Evolutionary conservation across 1,140 invertebrate genomes (phyloP).

Genomic region (Oryzaephilus surinamensis): DNA sequence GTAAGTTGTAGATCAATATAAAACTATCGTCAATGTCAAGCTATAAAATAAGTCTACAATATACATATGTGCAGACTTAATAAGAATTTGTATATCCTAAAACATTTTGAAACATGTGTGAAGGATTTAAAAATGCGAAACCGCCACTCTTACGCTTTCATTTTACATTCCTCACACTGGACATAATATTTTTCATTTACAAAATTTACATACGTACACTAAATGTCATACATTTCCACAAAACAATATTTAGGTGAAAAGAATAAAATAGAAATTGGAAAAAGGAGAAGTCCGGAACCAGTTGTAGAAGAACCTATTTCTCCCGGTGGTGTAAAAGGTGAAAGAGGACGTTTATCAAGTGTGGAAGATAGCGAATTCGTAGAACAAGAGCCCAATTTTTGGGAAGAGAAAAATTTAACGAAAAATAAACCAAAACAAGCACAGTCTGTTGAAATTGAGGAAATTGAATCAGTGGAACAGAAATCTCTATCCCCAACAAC

Average conservation of each 20-base stretch:
- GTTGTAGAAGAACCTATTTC: slow-evolving; percentile 26
- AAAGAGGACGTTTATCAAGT: slow-evolving; percentile 34
- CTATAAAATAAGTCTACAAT: too few relatives aligned
- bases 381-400: slow-evolving; percentile 16
- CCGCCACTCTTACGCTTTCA: too few relatives aligned
- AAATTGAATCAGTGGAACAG: slow-evolving; percentile 18
- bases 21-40: too few relatives aligned
- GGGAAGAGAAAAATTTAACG: slow-evolving; percentile 13
- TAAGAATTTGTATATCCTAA: too few relatives aligned
- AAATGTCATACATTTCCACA: too few relatives aligned
- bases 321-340: slow-evolving; percentile 30
- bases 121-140: too few relatives aligned
- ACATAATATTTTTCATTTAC: too few relatives aligned
- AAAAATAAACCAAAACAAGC: slow-evolving; percentile 16
- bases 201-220: too few relatives aligned
- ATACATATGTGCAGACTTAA: too few relatives aligned
- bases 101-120: too few relatives aligned
- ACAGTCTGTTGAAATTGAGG: slow-evolving; percentile 22
- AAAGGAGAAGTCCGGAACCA: slow-evolving; percentile 22
- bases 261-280: slow-evolving; percentile 14
- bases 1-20: too few relatives aligned
- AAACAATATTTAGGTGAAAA: slow-evolving; percentile 20
- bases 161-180: too few relatives aligned
- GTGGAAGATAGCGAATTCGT: slow-evolving; percentile 20
- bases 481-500: not conserved